Evolutionary conservation across 2,888 invertebrate genomes (phyloP), one percentile per base, ranked within the genome.

Genomic region (Linnaemya vulpina): DNA sequence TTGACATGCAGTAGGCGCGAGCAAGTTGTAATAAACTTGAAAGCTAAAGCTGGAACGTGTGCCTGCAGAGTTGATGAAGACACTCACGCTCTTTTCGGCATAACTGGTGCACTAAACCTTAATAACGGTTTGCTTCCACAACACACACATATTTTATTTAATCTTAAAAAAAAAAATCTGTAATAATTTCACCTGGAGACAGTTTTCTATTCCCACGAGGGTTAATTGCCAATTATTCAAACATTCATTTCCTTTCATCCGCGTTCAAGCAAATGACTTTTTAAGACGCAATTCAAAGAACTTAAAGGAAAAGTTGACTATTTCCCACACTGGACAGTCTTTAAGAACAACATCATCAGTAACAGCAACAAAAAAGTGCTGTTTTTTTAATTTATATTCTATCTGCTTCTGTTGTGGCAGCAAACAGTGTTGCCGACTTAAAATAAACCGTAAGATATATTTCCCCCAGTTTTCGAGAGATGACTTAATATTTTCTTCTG

Each of bases 271-370:
- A 60, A 77, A 77, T 77, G 22, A 68, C 58, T 38, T 65, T 25
- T 63, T 17, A 63, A 53, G 63, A 53, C 63, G 15, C 51, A 25
- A 5, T 46, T 40, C 53, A 30, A 53, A 53, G 63, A 46, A 20
- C 35, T 58, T 25, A n/a, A n/a, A 49, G 60, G 60, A 49, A 68
- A 20, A 49, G 51, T 53, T 62, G 30, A 5, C 53, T 53, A 43
- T 43, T 71, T 71, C 53, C 30, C 62, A 78, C 43, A 43, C 43
- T 43, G 62, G 53, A 78, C 53, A 70, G 62, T 46, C 17, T 70
- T 53, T 15, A 62, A 62, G 5, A 58, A 22, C 13, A 17, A 35
- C n/a, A 58, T 53, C 5, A 53, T 51, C 4, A 58, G n/a, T 9
- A 17, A 49, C 22, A 58, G 49, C 9, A 9, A 43, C 15, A 74